Evolutionary conservation across 1,140 invertebrate species (phyloP).

Genomic region (Yoshiicerus persimilis): DNA sequence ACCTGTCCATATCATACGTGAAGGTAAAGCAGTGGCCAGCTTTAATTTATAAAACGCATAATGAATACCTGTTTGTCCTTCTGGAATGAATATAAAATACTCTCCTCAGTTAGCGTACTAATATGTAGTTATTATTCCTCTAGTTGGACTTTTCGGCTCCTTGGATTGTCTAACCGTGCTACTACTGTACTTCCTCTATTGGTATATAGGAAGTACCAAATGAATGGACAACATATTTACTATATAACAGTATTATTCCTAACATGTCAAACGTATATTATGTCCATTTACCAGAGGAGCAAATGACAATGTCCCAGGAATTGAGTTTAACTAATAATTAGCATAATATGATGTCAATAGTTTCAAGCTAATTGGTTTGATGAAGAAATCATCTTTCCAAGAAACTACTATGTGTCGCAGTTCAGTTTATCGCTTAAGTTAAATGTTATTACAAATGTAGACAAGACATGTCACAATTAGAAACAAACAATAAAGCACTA

Average conservation of each 20-base stretch:
- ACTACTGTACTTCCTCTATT: background rate
- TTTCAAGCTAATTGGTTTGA: background rate
- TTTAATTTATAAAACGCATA: background rate
- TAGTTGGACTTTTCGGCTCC: background rate
- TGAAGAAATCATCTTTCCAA: background rate
- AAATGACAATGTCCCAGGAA: background rate
- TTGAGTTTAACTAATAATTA: background rate
- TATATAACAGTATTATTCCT: too few relatives aligned
- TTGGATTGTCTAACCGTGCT: background rate
- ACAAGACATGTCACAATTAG: background rate
- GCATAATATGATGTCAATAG: background rate
- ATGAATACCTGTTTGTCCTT: background rate
- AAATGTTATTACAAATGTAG: too few relatives aligned
- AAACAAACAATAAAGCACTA: background rate
- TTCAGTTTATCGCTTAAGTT: background rate
- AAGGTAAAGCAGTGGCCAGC: background rate
- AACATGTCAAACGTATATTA: background rate
- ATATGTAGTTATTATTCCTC: background rate
- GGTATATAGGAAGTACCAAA: too few relatives aligned
- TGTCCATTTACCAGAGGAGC: background rate
- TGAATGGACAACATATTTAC: too few relatives aligned
- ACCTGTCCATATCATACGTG: background rate
- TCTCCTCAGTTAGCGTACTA: background rate
- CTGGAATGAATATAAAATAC: background rate
- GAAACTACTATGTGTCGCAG: background rate